These are phyloP conservation scores for Trichomycterus rosablanca DNA, from an alignment of 2,113 vertebrate genomes.

Conservation along the genomic window DNA sequence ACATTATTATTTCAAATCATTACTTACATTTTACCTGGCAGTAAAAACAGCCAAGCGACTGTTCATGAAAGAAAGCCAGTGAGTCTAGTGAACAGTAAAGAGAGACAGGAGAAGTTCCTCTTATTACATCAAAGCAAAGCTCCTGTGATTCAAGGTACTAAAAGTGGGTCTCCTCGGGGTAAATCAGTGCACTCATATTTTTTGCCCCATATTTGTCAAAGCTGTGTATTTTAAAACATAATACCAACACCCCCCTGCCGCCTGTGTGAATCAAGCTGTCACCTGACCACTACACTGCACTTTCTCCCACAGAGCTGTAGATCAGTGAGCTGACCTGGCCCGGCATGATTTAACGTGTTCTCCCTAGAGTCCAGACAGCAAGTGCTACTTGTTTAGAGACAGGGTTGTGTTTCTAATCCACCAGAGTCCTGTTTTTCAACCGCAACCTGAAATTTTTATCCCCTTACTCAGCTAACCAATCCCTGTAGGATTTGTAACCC, in stretches of 20 bases:
- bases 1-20: no score
- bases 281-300: slow-evolving; percentile 30
- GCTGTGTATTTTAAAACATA: slow-evolving; percentile 6
- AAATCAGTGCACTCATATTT: neutral
- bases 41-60: no score
- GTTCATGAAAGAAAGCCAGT: no score
- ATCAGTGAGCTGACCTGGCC: slow-evolving; percentile 20
- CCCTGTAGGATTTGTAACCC: slow-evolving; percentile 17
- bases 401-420: slow-evolving; percentile 36
- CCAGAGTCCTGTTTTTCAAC: slow-evolving; percentile 28
- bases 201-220: neutral
- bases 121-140: neutral
- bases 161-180: no score
- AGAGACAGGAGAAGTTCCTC: slow-evolving; percentile 23
- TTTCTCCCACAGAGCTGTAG: slow-evolving; percentile 20
- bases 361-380: slow-evolving; percentile 30
- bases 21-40: no score
- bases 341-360: slow-evolving; percentile 34
- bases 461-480: slow-evolving; percentile 6
- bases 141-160: neutral
- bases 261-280: slow-evolving; percentile 16
- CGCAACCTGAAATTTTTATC: slow-evolving; percentile 21
- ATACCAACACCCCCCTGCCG: neutral
- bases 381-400: slow-evolving; percentile 36
- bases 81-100: no score